Evolutionary conservation across 2,888 invertebrate genomes (phyloP).

Genomic region (Xanthorhoe designata): DNA sequence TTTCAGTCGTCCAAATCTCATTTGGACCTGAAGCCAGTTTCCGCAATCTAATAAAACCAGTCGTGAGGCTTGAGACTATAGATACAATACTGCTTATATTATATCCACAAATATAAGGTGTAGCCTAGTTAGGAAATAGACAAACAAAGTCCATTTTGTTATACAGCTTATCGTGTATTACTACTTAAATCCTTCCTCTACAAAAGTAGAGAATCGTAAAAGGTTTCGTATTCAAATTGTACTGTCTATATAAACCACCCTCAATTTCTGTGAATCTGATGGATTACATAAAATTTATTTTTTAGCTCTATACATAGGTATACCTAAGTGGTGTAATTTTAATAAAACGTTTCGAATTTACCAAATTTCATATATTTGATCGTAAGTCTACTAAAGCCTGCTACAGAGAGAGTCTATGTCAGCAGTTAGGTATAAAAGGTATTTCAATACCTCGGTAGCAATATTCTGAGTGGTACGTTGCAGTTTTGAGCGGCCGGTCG

Average conservation of each 20-base stretch:
- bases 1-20: conserved; percentile 24
- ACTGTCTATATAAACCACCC: not conserved
- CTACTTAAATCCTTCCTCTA: not conserved
- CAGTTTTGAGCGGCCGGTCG: conserved; percentile 7
- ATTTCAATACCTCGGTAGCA: conserved; percentile 15
- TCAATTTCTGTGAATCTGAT: not conserved
- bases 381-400: not conserved
- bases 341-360: not conserved
- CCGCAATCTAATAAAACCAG: conserved; percentile 29
- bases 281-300: not conserved
- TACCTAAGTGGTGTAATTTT: not conserved
- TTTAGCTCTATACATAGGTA: not conserved
- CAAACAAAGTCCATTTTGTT: not conserved
- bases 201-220: not conserved
- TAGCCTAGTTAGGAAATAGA: conserved; percentile 12
- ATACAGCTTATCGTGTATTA: not conserved
- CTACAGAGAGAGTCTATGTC: conserved; percentile 9
- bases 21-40: conserved; percentile 25
- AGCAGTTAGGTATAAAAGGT: conserved; percentile 9
- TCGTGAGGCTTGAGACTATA: conserved; percentile 18
- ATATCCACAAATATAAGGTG: conserved; percentile 19
- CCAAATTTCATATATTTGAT: conserved; percentile 3
- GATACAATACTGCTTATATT: conserved; percentile 5
- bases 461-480: conserved; percentile 15
- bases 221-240: not conserved